phyloP scores from a whole-genome alignment of 2,888 invertebrate species.

The Keiferia lycopersicella region DNA sequence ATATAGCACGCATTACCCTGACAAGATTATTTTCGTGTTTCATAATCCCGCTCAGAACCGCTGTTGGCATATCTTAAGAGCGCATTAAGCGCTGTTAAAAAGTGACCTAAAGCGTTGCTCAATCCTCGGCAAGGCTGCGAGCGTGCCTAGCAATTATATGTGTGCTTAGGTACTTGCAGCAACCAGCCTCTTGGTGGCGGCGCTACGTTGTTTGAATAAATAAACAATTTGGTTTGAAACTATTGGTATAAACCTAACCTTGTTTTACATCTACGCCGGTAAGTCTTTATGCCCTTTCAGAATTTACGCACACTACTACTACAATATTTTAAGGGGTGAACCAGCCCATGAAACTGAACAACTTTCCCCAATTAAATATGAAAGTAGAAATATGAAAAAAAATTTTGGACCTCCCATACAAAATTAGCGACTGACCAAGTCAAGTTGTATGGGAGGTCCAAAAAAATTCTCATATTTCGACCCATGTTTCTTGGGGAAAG shows the following conservation, averaged over 20 bases:
- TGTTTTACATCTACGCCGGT: too few relatives aligned
- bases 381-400: too few relatives aligned
- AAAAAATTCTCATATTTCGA: too few relatives aligned
- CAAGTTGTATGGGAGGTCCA: too few relatives aligned
- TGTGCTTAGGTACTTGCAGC: slow-evolving; percentile 10
- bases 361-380: too few relatives aligned
- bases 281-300: too few relatives aligned
- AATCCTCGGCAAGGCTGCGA: slow-evolving; percentile 27
- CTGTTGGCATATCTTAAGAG: slow-evolving; percentile 16
- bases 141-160: slow-evolving; percentile 22
- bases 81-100: slow-evolving; percentile 21
- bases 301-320: too few relatives aligned
- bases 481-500: too few relatives aligned
- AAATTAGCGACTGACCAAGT: too few relatives aligned
- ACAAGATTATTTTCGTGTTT: neutral
- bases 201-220: slow-evolving; percentile 6
- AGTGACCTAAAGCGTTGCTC: slow-evolving; percentile 28
- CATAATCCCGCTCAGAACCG: slow-evolving; percentile 10
- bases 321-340: too few relatives aligned
- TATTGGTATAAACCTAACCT: neutral
- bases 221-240: neutral
- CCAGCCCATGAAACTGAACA: too few relatives aligned
- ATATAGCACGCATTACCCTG: slow-evolving; percentile 6
- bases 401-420: too few relatives aligned
- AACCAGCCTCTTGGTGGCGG: neutral